Conservation (phyloP, 1,140 invertebrate species). For the Nixonia krombeini region DNA sequence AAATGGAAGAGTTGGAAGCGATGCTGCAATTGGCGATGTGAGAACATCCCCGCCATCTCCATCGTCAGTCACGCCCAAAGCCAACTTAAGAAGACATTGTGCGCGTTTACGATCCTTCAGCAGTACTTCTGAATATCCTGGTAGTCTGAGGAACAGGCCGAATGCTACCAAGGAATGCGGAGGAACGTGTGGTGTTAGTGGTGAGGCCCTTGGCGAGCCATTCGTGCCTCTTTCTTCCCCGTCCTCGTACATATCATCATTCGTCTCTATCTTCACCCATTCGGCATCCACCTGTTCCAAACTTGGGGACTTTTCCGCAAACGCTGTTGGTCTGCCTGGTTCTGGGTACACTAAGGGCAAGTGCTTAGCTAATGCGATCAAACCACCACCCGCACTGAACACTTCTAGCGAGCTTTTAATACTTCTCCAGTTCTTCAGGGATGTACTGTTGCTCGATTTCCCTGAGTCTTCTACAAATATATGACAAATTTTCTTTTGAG, state of each 20-base stretch:
- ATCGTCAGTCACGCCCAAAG: slow-evolving; percentile 91
- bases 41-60: slow-evolving; percentile 90
- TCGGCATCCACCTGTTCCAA: slow-evolving; percentile 74
- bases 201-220: slow-evolving; percentile 57
- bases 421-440: slow-evolving; percentile 38
- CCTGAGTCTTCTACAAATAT: neutral
- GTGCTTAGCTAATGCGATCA: slow-evolving; percentile 88
- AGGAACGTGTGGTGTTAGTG: slow-evolving; percentile 77
- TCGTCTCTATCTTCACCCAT: slow-evolving; percentile 85
- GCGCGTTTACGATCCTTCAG: slow-evolving; percentile 87
- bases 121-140: slow-evolving; percentile 90
- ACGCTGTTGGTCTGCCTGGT: slow-evolving; percentile 71
- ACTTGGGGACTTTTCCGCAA: slow-evolving; percentile 72
- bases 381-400: slow-evolving; percentile 88
- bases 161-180: slow-evolving; percentile 92
- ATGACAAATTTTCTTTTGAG: no score
- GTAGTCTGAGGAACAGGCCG: slow-evolving; percentile 87
- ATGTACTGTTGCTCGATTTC: no score
- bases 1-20: slow-evolving; percentile 90
- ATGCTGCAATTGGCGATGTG: slow-evolving; percentile 80
- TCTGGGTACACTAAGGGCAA: slow-evolving; percentile 90
- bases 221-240: slow-evolving; percentile 69
- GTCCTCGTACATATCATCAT: slow-evolving; percentile 82
- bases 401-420: slow-evolving; percentile 83
- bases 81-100: slow-evolving; percentile 86